Conservation (phyloP, 2,113 vertebrate genomes). For the Coturnix japonica region DNA sequence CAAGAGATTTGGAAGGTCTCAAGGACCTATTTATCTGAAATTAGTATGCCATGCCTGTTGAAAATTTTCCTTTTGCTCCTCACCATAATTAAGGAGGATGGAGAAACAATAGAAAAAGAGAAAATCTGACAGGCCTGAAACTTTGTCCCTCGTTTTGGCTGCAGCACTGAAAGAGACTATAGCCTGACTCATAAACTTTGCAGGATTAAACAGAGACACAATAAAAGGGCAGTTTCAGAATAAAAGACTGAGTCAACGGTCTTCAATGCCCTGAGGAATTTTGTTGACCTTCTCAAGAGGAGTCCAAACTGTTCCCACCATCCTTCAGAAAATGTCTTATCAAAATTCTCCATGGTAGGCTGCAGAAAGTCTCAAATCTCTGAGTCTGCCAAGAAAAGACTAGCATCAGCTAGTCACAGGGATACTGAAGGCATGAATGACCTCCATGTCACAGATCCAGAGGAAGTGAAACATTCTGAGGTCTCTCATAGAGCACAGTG, state of each 20-base stretch:
- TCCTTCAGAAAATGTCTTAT: background rate
- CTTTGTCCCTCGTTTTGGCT: slow-evolving; percentile 16
- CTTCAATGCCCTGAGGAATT: background rate
- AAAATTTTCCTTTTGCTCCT: background rate
- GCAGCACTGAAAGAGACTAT: background rate
- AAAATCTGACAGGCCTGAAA: slow-evolving; percentile 16
- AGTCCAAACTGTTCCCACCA: background rate
- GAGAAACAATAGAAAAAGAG: slow-evolving; percentile 21
- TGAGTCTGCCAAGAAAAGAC: background rate
- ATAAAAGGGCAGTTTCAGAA: background rate
- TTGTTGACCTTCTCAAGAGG: background rate
- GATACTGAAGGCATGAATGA: background rate
- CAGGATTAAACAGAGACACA: background rate
- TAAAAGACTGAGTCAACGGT: background rate
- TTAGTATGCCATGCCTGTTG: background rate
- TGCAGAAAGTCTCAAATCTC: background rate
- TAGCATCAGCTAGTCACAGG: background rate
- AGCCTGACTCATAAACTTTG: background rate
- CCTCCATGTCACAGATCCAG: background rate
- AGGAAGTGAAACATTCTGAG: background rate
- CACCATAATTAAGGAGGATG: background rate
- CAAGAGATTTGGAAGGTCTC: background rate
- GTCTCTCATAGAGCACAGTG: background rate
- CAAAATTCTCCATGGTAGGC: background rate
- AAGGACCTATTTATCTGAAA: background rate